Percentiles rank a stretch among this genome's conserved stretches.
These are phyloP conservation scores for Tenebrosternarchus preto DNA, from an alignment of 2,113 vertebrate species.

Conservation along the genomic window DNA sequence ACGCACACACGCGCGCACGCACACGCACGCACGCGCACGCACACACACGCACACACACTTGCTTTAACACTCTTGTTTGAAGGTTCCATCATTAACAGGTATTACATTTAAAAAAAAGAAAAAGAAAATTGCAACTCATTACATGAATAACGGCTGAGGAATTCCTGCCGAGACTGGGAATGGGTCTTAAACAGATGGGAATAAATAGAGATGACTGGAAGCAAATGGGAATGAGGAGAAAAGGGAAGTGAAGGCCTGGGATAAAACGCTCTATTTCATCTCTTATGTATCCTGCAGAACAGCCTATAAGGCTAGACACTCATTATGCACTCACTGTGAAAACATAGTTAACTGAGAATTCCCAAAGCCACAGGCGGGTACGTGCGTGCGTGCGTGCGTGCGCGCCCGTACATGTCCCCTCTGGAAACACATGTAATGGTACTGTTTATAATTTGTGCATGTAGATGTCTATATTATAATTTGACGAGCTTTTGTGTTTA, in stretches of 20 bases:
- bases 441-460: background rate
- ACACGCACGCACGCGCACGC: no score
- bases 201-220: conserved; percentile 44
- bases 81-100: conserved; percentile 70
- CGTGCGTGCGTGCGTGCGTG: background rate
- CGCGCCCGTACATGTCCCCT: background rate
- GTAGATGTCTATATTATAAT: background rate
- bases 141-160: conserved; percentile 71
- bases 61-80: conserved; percentile 71
- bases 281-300: conserved; percentile 57
- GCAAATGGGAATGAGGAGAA: conserved; percentile 26
- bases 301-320: conserved; percentile 58
- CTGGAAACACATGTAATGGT: conserved; percentile 3
- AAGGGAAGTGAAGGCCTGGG: conserved; percentile 54
- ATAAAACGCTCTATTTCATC: conserved; percentile 64
- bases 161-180: conserved; percentile 62
- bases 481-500: conserved; percentile 3
- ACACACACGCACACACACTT: conserved; percentile 55
- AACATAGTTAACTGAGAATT: conserved; percentile 65
- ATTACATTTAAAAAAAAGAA: conserved; percentile 69
- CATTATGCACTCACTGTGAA: conserved; percentile 63
- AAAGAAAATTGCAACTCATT: conserved; percentile 73
- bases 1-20: conserved; percentile 30
- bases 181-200: conserved; percentile 45
- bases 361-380: conserved; percentile 57